Conservation (phyloP, 2,113 vertebrate species). For the Holacanthus passer region DNA sequence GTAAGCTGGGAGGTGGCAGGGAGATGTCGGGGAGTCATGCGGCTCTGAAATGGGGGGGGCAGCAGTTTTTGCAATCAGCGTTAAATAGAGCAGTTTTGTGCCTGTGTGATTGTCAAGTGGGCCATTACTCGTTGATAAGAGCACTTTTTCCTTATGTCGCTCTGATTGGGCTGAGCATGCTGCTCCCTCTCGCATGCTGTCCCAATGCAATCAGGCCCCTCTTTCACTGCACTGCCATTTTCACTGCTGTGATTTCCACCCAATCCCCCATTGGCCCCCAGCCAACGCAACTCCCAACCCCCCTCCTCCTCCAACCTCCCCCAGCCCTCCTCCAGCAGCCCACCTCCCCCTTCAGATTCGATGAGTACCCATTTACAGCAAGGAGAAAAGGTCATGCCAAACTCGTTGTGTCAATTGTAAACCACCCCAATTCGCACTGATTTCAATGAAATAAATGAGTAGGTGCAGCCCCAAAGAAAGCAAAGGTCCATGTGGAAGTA, state of each 20-base stretch:
- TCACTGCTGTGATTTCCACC: conserved; percentile 88
- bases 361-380: conserved; percentile 79
- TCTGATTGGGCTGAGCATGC: conserved; percentile 93
- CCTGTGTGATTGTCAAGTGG: conserved; percentile 99
- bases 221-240: conserved; percentile 86
- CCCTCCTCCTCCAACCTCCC: background rate
- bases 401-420: conserved; percentile 82
- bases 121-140: conserved; percentile 98
- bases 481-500: conserved; percentile 75
- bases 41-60: conserved; percentile 87
- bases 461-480: conserved; percentile 67
- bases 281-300: conserved; percentile 19
- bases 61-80: conserved; percentile 95
- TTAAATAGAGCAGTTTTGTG: conserved; percentile 96
- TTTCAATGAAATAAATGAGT: conserved; percentile 83
- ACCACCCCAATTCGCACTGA: conserved; percentile 78
- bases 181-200: conserved; percentile 85
- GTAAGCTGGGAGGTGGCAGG: conserved; percentile 85
- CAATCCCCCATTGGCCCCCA: conserved; percentile 53
- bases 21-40: conserved; percentile 86
- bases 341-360: conserved; percentile 62
- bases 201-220: conserved; percentile 92
- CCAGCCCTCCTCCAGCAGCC: conserved; percentile 29
- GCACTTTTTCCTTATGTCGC: conserved; percentile 85
- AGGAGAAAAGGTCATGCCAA: conserved; percentile 83